Conservation (phyloP, 2,113 vertebrate genomes). For the Sander vitreus region DNA sequence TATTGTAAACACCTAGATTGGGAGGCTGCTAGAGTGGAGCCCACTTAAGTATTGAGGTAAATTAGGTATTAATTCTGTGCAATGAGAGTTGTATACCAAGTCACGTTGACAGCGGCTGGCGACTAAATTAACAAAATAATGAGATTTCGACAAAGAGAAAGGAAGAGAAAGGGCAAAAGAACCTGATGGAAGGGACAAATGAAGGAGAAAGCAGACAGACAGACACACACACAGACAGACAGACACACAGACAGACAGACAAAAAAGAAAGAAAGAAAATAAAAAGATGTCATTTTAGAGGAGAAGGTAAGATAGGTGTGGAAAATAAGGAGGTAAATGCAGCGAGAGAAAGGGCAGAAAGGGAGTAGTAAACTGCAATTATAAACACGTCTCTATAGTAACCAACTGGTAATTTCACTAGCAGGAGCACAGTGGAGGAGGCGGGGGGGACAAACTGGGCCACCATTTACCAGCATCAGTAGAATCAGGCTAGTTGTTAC, state of each 20-base stretch:
- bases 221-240: background rate
- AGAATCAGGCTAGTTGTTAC: slow-evolving; percentile 71
- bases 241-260: background rate
- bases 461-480: slow-evolving; percentile 70
- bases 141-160: slow-evolving; percentile 62
- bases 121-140: slow-evolving; percentile 75
- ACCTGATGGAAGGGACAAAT: slow-evolving; percentile 26
- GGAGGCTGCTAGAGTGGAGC: slow-evolving; percentile 54
- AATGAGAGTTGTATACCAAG: slow-evolving; percentile 53
- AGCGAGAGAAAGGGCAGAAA: slow-evolving; percentile 69
- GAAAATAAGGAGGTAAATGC: slow-evolving; percentile 64
- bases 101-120: slow-evolving; percentile 50
- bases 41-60: slow-evolving; percentile 48
- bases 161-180: slow-evolving; percentile 45
- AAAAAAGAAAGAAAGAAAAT: background rate
- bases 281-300: slow-evolving; percentile 45
- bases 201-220: slow-evolving; percentile 50
- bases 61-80: slow-evolving; percentile 69
- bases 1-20: slow-evolving; percentile 61
- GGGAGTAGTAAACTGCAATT: slow-evolving; percentile 83
- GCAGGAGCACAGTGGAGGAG: slow-evolving; percentile 44
- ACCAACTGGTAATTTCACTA: slow-evolving; percentile 84
- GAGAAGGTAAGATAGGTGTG: slow-evolving; percentile 44
- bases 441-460: slow-evolving; percentile 67
- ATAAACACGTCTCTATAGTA: slow-evolving; percentile 87